Evolutionary conservation across 1,140 invertebrate species (phyloP).

Genomic region (Phymastichus coffea): DNA sequence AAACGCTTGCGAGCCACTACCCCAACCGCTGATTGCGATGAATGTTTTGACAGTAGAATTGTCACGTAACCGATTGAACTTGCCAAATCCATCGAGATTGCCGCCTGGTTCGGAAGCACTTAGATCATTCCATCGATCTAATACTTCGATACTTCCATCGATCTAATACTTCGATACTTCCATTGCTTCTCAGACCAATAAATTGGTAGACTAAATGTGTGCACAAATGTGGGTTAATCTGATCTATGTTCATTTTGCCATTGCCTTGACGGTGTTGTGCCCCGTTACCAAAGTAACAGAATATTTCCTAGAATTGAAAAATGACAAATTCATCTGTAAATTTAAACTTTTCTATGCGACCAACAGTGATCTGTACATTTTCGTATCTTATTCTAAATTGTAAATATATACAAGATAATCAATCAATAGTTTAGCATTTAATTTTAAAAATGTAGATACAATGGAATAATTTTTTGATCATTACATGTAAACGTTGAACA

Average conservation of each 20-base stretch:
- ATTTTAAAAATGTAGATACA: too few species aligned
- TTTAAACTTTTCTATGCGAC: too few species aligned
- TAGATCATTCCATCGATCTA: conserved; percentile 67
- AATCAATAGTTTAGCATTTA: too few species aligned
- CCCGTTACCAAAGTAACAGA: conserved; percentile 69
- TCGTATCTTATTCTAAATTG: too few species aligned
- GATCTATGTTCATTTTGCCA: conserved; percentile 59
- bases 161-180: conserved; percentile 58
- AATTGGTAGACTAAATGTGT: conserved; percentile 73
- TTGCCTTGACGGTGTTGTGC: conserved; percentile 59
- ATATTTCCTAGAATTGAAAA: too few species aligned
- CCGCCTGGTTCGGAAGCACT: conserved; percentile 49
- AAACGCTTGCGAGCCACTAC: conserved; percentile 65
- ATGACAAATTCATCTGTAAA: too few species aligned
- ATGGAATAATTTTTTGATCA: too few species aligned
- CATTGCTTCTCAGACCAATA: conserved; percentile 57
- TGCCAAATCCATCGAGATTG: conserved; percentile 50
- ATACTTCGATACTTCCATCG: conserved; percentile 52
- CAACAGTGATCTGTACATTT: too few species aligned
- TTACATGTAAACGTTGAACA: too few species aligned
- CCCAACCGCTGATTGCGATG: conserved; percentile 77
- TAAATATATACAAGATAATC: too few species aligned
- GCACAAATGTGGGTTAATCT: conserved; percentile 66
- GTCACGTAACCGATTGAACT: conserved; percentile 59
- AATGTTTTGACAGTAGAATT: conserved; percentile 67